Conservation (phyloP, 2,113 vertebrate species). For the Trogon melanurus region DNA sequence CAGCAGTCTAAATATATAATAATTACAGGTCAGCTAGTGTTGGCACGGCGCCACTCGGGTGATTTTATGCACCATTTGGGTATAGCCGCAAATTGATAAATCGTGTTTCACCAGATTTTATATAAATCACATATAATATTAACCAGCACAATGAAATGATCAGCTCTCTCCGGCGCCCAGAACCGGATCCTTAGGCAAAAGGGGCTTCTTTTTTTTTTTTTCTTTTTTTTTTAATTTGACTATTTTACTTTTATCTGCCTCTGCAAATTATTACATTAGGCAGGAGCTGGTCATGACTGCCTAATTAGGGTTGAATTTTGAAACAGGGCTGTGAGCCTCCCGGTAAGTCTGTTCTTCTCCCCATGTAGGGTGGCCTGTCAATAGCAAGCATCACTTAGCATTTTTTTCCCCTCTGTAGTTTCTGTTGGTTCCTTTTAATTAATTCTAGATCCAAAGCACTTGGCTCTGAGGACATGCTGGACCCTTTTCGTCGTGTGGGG, state of each 20-base stretch:
- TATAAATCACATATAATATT: background rate
- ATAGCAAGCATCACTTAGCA: background rate
- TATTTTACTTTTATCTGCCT: conserved; percentile 1
- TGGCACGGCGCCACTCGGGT: background rate
- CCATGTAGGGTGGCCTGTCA: background rate
- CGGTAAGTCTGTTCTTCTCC: background rate
- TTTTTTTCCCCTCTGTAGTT: background rate
- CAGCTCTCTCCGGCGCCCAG: background rate
- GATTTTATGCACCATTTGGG: conserved; percentile 32
- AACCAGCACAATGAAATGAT: background rate
- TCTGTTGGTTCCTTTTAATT: background rate
- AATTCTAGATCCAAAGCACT: background rate
- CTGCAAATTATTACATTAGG: background rate
- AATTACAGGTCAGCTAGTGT: background rate
- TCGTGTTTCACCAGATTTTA: background rate
- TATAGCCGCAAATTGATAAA: conserved; percentile 21
- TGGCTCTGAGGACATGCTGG: background rate
- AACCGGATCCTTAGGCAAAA: background rate
- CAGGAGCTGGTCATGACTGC: conserved; percentile 7
- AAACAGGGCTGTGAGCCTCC: background rate
- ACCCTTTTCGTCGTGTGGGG: background rate
- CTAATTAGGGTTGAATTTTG: background rate
- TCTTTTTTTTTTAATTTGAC: background rate
- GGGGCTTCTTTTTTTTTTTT: background rate
- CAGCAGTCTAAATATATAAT: background rate